Conservation (phyloP, 2,797 vertebrate genomes). For the Sebastes taczanowskii region DNA sequence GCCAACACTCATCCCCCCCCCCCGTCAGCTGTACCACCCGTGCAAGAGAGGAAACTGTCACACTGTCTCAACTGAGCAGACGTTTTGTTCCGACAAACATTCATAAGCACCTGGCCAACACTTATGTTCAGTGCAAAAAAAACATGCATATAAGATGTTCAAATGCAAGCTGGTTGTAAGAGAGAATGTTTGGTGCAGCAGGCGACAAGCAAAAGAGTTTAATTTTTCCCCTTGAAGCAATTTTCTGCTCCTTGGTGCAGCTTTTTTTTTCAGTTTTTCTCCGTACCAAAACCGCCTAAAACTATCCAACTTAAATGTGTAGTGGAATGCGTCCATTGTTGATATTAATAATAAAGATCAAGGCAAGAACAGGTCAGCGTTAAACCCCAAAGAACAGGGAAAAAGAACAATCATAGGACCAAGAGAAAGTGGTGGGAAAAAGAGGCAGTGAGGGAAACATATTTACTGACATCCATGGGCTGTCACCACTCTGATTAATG, state of each 20-base stretch:
- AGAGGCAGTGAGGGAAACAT: constrained; percentile 73
- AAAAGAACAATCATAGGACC: constrained; percentile 32
- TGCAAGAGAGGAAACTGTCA: constrained; percentile 70
- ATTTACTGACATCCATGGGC: constrained; percentile 85
- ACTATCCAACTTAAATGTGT: background rate
- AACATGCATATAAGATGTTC: constrained; percentile 27
- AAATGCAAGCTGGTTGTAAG: constrained; percentile 27
- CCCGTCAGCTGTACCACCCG: constrained; percentile 87
- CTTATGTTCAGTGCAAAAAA: constrained; percentile 47
- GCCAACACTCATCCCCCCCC: constrained; percentile 86
- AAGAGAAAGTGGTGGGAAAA: constrained; percentile 49
- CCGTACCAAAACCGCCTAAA: background rate
- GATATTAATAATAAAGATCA: constrained; percentile 30
- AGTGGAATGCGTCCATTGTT: background rate
- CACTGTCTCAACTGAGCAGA: constrained; percentile 67
- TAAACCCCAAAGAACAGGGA: constrained; percentile 15
- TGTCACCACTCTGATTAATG: constrained; percentile 87
- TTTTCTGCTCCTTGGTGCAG: constrained; percentile 35
- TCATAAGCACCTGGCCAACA: constrained; percentile 63
- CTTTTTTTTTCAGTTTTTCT: background rate
- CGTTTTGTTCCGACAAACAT: constrained; percentile 46
- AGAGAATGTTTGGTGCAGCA: constrained; percentile 14
- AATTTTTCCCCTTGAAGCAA: constrained; percentile 43
- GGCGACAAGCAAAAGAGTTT: constrained; percentile 7
- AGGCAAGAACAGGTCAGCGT: constrained; percentile 29